Evolutionary conservation across 2,888 invertebrate genomes (phyloP), one percentile per base, ranked within the genome.

Genomic region (Hemistola chrysoprasaria): DNA sequence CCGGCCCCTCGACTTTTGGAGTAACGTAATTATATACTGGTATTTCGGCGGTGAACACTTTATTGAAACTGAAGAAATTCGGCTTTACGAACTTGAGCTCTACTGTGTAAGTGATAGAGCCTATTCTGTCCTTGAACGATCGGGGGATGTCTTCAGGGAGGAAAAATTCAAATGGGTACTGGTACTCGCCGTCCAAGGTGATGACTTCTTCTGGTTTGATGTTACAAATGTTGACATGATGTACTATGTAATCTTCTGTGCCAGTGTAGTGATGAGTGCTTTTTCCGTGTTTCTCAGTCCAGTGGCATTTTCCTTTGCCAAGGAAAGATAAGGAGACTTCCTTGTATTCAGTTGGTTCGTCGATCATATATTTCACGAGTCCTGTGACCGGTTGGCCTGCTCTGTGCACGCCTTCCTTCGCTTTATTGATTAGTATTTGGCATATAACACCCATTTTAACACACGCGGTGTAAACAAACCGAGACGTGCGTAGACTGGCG

Each of bases 341-440:
- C 29, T 49, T 40, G n/a, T 49, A 58, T 5, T 49, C 47, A 0
- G 51, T 56, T 1, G 55, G 40, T 32, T 56, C 31, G 6, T 61
- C 55, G n/a, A 61, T 11, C 0, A 25, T 16, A 7, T 59, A 66
- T 22, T 56, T 56, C 2, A 65, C 40, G 2, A 47, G 25, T 0
- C 64, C 67, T n/a, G 36, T 28, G 1, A 69, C 50, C 2, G 31
- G 7, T 24, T 53, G 23, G 2, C 63, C 65, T 0, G 61, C 45
- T 38, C 28, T 52, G 30, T 53, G 53, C 1, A 56, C 33, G 0
- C 51, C 51, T 25, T 49, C 46, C 6, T 28, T 26, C 6, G 53
- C 37, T 16, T 34, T 51, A n/a, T 43, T 40, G 1, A 60, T 23
- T 11, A 56, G 28, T 38, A 69, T 61, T 43, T 56, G 38, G 31